A percentile compares a stretch with the other conserved stretches of the same genome.
Conservation (phyloP, 35 echinoderm and acorn worm genomes). For the Heliocidaris erythrogramma region DNA sequence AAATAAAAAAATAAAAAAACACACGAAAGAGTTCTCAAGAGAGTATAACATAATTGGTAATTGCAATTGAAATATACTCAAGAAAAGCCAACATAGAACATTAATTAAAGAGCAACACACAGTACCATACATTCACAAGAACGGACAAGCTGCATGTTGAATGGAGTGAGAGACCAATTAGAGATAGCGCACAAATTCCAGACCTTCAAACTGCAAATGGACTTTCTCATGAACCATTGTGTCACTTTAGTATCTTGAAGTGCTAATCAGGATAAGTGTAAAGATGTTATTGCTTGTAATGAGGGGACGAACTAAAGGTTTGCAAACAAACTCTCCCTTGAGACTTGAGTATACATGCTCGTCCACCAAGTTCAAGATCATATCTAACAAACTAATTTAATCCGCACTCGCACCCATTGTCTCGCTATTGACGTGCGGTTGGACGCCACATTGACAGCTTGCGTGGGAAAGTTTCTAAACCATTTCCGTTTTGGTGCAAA, state of each 20-base stretch:
- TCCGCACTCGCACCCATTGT: background rate
- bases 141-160: no score
- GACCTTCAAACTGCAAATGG: no score
- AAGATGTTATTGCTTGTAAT: background rate
- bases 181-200: no score
- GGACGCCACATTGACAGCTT: background rate
- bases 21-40: no score
- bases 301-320: background rate
- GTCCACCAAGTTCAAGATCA: background rate
- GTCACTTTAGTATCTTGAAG: background rate
- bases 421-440: background rate
- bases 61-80: no score
- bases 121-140: no score
- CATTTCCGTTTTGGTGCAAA: background rate
- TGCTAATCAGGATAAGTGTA: background rate
- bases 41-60: no score
- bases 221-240: no score
- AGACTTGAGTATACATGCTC: background rate
- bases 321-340: background rate
- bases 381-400: background rate
- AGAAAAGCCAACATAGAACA: no score
- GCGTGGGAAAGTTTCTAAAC: background rate
- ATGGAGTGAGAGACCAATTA: no score
- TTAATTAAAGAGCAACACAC: no score
- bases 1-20: no score